Percentiles rank a stretch among this genome's conserved stretches.
These are phyloP conservation scores for Ardeotis arabs DNA, from an alignment of 2,113 vertebrate genomes.

Conservation along the genomic window DNA sequence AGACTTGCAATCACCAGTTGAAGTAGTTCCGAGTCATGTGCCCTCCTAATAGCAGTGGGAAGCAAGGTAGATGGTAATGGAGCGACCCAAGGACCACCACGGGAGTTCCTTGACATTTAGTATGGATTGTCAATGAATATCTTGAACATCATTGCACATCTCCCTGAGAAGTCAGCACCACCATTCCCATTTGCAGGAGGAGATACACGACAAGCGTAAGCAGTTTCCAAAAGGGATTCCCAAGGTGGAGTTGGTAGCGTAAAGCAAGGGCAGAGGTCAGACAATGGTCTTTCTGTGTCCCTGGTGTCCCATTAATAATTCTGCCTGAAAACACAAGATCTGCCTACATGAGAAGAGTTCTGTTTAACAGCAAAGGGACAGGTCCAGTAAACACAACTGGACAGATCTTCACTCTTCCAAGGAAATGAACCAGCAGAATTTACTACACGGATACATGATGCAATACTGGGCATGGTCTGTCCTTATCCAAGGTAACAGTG, in stretches of 20 bases:
- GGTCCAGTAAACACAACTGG: background rate
- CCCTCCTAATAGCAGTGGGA: background rate
- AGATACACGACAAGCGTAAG: background rate
- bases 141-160: no score
- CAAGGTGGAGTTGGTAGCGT: background rate
- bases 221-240: background rate
- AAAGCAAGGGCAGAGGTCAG: background rate
- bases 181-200: background rate
- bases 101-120: background rate
- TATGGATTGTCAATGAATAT: background rate
- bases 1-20: background rate
- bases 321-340: background rate
- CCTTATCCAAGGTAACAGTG: background rate
- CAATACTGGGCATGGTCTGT: no score
- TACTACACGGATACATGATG: background rate
- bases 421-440: no score
- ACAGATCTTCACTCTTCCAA: background rate
- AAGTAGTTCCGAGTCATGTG: background rate
- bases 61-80: background rate
- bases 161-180: background rate
- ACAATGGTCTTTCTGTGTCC: fast-evolving
- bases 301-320: no score
- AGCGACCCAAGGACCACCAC: background rate
- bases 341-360: fast-evolving
- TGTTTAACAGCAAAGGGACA: background rate